Evolutionary conservation across 2,888 invertebrate species (phyloP), one percentile per base, ranked within the genome.

Genomic region (Muscina levida): DNA sequence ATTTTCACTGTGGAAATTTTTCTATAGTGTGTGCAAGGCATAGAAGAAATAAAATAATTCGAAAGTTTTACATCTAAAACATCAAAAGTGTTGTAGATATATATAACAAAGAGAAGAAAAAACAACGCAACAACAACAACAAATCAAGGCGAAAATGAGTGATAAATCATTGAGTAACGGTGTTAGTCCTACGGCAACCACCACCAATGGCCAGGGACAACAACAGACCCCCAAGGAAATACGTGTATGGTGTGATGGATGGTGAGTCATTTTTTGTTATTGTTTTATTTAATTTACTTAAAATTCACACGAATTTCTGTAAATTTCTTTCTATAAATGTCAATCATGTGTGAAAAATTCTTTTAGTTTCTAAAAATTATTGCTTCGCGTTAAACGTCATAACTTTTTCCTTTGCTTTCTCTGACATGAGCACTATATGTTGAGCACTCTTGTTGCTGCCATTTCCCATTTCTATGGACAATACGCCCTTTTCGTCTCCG

Each of bases 191-290:
- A 11, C 62, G 19, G 39, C 37, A 15, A 19, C 26, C 39, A 67
- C 22, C 17, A 53, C 19, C 51, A 68, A 59, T 22, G 48, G 51
- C 24, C 56, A 70, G 42, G 48, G 68, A 62, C 46, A 68, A 24
- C 65, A 56, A 37, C 48, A 74, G n/a, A 19, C 53, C 37, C 73
- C 62, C 13, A 82, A 80, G 75, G 84, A 84, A 77, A 75, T 84
- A 66, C 84, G 84, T 39, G 84, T 84, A 19, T 84, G 84, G 84
- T 84, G 84, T 79, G 84, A 84, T 65, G 84, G 84, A 48, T 84
- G 84, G 84, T 84, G 81, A 84, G 84, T 84, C 79, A 84, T 67
- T n/a, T n/a, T n/a, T n/a, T n/a, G n/a, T n/a, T n/a, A n/a, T n/a
- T n/a, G n/a, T n/a, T n/a, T n/a, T n/a, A 17, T 5, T 57, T 59